A percentile compares a stretch with the other conserved stretches of the same genome.
Conservation (phyloP, 2,888 invertebrate genomes). For the Leucoptera coffeella region DNA sequence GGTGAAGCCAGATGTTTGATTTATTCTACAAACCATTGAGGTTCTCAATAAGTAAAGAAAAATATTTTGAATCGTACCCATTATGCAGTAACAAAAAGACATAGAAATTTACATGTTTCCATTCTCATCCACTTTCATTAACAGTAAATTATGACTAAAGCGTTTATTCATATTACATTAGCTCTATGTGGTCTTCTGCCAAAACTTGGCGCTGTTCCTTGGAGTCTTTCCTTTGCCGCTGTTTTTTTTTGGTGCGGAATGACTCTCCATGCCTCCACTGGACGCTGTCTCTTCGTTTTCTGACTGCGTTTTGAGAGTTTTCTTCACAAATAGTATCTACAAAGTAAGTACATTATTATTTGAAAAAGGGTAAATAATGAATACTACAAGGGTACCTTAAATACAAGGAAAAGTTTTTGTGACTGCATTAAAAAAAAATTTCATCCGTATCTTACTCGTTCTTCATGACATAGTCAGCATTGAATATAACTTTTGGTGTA, state of each 20-base stretch:
- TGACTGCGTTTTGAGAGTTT: conserved; percentile 76
- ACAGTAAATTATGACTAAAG: too few species aligned
- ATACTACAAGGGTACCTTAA: background rate
- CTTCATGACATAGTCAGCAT: too few species aligned
- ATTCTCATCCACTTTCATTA: too few species aligned
- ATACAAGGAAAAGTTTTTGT: background rate
- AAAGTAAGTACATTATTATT: conserved; percentile 6
- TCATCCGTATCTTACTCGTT: too few species aligned
- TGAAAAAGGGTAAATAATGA: background rate
- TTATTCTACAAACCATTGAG: too few species aligned
- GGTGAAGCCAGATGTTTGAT: too few species aligned
- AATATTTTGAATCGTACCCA: too few species aligned
- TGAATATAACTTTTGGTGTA: too few species aligned
- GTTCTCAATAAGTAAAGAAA: too few species aligned
- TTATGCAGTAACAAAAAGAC: conserved; percentile 1
- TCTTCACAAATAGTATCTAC: conserved; percentile 82
- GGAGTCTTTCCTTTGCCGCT: conserved; percentile 66
- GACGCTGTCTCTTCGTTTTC: conserved; percentile 83
- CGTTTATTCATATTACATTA: too few species aligned
- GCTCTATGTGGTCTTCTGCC: conserved; percentile 52
- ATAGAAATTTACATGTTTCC: too few species aligned
- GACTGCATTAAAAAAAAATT: background rate
- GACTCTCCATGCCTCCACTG: conserved; percentile 54
- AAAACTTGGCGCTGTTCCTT: conserved; percentile 63
- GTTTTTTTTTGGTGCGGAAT: conserved; percentile 64